A percentile compares a stretch with the other conserved stretches of the same genome.
phyloP scores from a whole-genome alignment of 2,797 vertebrate species.

The Typhlichthys subterraneus region DNA sequence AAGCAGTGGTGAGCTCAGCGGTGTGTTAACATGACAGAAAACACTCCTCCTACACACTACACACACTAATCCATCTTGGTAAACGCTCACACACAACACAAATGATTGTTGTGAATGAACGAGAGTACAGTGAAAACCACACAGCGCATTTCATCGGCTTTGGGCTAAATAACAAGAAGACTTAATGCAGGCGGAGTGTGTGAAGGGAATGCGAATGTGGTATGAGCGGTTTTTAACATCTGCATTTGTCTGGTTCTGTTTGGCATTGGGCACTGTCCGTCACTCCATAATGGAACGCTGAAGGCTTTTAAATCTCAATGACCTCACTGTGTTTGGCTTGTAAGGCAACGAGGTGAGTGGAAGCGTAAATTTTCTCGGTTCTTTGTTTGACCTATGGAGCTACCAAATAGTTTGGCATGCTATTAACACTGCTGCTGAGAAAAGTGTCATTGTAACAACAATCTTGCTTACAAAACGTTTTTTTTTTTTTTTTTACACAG shows the following conservation, averaged over 20 bases:
- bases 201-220: slow-evolving; percentile 53
- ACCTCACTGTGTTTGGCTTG: slow-evolving; percentile 50
- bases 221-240: slow-evolving; percentile 66
- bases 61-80: too few species aligned
- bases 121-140: too few species aligned
- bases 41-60: slow-evolving; percentile 29
- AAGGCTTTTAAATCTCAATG: slow-evolving; percentile 57
- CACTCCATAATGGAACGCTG: slow-evolving; percentile 59
- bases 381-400: slow-evolving; percentile 28
- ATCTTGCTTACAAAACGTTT: too few species aligned
- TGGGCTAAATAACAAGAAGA: slow-evolving; percentile 35
- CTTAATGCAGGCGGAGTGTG: slow-evolving; percentile 59
- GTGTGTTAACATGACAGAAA: slow-evolving; percentile 60
- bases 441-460: too few species aligned
- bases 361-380: slow-evolving; percentile 39
- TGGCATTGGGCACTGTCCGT: slow-evolving; percentile 61
- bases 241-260: slow-evolving; percentile 42
- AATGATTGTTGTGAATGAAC: neutral
- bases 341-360: slow-evolving; percentile 54
- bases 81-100: too few species aligned
- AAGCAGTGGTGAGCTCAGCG: slow-evolving; percentile 58
- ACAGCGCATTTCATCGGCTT: too few species aligned
- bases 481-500: too few species aligned
- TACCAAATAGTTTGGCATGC: slow-evolving; percentile 15
- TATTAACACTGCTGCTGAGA: neutral